phyloP scores from a whole-genome alignment of 2,113 vertebrate genomes.

The Pomatorhinus ruficollis region DNA sequence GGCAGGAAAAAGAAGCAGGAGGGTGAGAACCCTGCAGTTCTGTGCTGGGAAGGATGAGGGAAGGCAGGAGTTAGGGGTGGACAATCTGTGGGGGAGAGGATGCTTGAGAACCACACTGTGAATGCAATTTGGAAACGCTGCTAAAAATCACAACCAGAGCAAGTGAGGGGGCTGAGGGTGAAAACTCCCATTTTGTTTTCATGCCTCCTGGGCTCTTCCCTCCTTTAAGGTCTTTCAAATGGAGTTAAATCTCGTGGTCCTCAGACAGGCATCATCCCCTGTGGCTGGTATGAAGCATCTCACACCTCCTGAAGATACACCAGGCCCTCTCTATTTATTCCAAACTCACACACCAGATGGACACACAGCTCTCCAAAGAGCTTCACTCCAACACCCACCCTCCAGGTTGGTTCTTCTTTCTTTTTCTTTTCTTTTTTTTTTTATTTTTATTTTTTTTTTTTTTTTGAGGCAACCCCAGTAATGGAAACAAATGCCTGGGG shows the following conservation, averaged over 20 bases:
- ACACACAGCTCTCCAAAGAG: not conserved
- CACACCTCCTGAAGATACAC: not conserved
- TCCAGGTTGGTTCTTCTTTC: not conserved
- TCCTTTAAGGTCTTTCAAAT: not conserved
- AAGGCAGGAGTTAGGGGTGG: not conserved
- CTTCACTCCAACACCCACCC: not conserved
- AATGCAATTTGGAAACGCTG: not conserved
- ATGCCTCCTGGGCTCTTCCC: not conserved
- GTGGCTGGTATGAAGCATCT: not conserved
- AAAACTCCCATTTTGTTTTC: not conserved
- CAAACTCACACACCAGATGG: not conserved
- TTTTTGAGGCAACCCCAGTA: slow-evolving; percentile 6
- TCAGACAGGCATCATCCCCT: not conserved
- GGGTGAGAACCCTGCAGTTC: fast-evolving
- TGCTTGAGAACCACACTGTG: not conserved
- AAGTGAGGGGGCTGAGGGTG: not conserved
- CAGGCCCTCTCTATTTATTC: not conserved
- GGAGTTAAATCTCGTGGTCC: not conserved
- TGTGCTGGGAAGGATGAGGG: not conserved
- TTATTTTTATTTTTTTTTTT: not conserved
- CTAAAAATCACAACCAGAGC: not conserved
- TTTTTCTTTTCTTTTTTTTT: too few relatives aligned
- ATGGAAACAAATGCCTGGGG: slow-evolving; percentile 24
- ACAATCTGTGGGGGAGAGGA: not conserved
- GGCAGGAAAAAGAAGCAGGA: not conserved